Percentiles rank a stretch among this genome's conserved stretches.
These are phyloP conservation scores for Athalia circularis DNA, from an alignment of 2,888 invertebrate species.

Conservation along the genomic window DNA sequence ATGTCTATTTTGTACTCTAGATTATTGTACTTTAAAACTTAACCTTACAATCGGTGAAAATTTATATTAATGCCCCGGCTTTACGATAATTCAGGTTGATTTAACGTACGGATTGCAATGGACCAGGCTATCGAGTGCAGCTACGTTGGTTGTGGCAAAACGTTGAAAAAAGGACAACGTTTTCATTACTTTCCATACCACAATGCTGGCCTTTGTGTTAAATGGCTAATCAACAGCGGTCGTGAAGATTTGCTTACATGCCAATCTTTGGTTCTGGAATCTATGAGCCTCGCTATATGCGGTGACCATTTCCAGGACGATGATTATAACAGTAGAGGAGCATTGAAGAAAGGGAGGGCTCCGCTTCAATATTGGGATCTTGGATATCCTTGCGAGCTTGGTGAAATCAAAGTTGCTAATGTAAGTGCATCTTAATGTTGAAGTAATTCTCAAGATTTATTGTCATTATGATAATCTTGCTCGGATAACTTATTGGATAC, in stretches of 20 bases:
- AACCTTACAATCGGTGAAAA: too few species aligned
- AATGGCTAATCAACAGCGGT: constrained; percentile 39
- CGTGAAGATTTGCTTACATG: constrained; percentile 36
- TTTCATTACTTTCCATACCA: constrained; percentile 28
- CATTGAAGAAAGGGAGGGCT: constrained; percentile 18
- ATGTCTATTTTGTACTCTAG: too few species aligned
- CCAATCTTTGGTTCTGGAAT: constrained; percentile 15
- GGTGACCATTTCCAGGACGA: constrained; percentile 24
- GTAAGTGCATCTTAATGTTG: constrained; percentile 11
- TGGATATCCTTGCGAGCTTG: constrained; percentile 18
- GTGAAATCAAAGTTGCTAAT: constrained; percentile 18
- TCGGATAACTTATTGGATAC: neutral
- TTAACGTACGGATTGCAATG: neutral
- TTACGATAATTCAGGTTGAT: too few species aligned
- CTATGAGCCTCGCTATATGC: constrained; percentile 32
- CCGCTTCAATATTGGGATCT: constrained; percentile 33
- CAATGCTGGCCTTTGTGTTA: constrained; percentile 33
- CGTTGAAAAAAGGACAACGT: constrained; percentile 8
- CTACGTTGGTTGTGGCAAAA: constrained; percentile 26
- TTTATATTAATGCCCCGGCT: too few species aligned
- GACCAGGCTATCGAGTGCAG: constrained; percentile 23
- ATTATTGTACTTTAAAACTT: too few species aligned
- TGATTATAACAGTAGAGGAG: neutral
- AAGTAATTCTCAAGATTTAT: neutral
- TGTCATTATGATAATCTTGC: neutral